Percentiles rank a stretch among this genome's conserved stretches.
Conservation (phyloP, 2,113 vertebrate species). For the Chroicocephalus ridibundus region DNA sequence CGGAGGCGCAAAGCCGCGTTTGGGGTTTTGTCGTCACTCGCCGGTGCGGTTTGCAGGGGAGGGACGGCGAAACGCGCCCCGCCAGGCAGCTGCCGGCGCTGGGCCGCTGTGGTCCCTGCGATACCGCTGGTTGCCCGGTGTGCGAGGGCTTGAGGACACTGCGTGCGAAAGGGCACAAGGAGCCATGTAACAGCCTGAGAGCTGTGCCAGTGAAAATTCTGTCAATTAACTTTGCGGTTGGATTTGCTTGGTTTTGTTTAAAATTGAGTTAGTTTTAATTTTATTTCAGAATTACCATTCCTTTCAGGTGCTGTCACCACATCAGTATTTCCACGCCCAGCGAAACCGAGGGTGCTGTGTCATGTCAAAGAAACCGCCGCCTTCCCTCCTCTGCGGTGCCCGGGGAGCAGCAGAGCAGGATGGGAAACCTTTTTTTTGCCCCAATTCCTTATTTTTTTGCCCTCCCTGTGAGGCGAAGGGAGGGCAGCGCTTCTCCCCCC, state of each 20-base stretch:
- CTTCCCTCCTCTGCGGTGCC: not conserved
- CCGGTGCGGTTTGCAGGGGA: not conserved
- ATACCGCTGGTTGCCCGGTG: accelerated
- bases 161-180: not conserved
- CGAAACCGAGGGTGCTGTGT: not conserved
- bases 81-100: not conserved
- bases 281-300: not conserved
- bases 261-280: too few species aligned
- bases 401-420: not conserved
- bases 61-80: not conserved
- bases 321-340: not conserved
- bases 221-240: accelerated
- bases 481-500: not conserved
- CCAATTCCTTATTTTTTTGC: not conserved
- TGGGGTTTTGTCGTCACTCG: not conserved
- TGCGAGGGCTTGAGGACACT: not conserved
- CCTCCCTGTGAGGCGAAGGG: not conserved
- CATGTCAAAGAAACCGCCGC: accelerated
- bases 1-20: accelerated
- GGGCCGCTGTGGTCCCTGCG: not conserved
- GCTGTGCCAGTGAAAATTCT: accelerated
- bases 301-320: not conserved
- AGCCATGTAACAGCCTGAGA: accelerated
- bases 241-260: not conserved
- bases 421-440: accelerated